Percentiles rank a stretch among this genome's conserved stretches.
phyloP scores from a whole-genome alignment of 2,888 invertebrate species.

The Lomographa bimaculata region DNA sequence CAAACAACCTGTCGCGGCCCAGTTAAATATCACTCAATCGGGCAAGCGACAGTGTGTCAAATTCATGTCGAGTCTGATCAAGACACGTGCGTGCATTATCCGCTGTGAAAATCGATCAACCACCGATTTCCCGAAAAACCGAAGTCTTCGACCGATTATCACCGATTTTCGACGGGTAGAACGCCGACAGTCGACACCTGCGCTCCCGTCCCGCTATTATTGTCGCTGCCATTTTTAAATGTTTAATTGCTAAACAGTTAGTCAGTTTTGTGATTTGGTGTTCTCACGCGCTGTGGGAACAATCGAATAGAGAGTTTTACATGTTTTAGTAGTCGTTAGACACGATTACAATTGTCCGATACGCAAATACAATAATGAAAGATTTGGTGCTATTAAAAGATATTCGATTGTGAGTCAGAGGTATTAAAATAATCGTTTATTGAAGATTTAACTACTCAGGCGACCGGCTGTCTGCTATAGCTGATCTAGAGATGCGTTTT shows the following conservation, averaged over 20 bases:
- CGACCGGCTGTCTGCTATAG: slow-evolving; percentile 30
- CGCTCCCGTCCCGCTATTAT: slow-evolving; percentile 65
- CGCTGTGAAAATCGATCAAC: slow-evolving; percentile 78
- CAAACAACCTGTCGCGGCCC: slow-evolving; percentile 51
- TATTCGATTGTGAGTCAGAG: slow-evolving; percentile 33
- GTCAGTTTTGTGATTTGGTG: slow-evolving; percentile 61
- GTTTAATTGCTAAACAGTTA: slow-evolving; percentile 76
- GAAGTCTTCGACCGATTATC: slow-evolving; percentile 72
- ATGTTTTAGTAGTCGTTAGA: slow-evolving; percentile 57
- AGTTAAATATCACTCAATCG: slow-evolving; percentile 43
- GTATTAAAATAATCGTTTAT: slow-evolving; percentile 30
- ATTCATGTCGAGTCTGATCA: slow-evolving; percentile 47
- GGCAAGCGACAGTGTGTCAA: slow-evolving; percentile 56
- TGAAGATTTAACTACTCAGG: slow-evolving; percentile 24
- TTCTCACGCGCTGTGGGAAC: slow-evolving; percentile 80
- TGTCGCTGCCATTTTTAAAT: slow-evolving; percentile 67
- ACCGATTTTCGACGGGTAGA: slow-evolving; percentile 62
- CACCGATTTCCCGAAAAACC: slow-evolving; percentile 65
- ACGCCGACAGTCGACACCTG: slow-evolving; percentile 55
- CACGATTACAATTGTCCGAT: slow-evolving; percentile 60
- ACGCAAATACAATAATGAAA: slow-evolving; percentile 57
- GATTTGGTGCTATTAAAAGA: slow-evolving; percentile 40
- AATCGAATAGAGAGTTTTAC: slow-evolving; percentile 56
- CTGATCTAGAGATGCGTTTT: slow-evolving; percentile 5
- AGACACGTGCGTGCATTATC: slow-evolving; percentile 79